Evolutionary conservation across 2,888 invertebrate genomes (phyloP).

Genomic region (Phengaris arion): DNA sequence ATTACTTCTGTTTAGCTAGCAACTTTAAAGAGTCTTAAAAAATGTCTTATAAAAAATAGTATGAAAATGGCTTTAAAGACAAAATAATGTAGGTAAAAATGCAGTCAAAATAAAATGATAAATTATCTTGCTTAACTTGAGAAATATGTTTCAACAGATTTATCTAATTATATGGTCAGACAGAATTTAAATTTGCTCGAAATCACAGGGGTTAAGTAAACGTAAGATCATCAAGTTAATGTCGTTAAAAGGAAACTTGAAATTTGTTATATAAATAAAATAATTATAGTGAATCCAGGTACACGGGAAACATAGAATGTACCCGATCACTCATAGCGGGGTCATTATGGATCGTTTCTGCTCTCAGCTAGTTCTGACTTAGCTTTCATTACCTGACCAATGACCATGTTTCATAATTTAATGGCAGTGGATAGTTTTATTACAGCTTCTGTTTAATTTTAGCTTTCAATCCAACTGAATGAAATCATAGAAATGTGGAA

Average conservation of each 20-base stretch:
- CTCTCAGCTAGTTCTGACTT: constrained; percentile 44
- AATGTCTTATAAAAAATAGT: too few relatives aligned
- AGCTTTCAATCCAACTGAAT: constrained; percentile 28
- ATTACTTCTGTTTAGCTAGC: too few relatives aligned
- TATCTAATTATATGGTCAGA: not conserved
- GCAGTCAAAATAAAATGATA: not conserved
- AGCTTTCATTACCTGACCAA: constrained; percentile 41
- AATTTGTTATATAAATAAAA: constrained; percentile 69
- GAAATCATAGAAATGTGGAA: too few relatives aligned
- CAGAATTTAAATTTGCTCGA: constrained; percentile 1
- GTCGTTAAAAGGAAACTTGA: constrained; percentile 50
- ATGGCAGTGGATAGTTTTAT: constrained; percentile 33
- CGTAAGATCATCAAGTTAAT: constrained; percentile 6
- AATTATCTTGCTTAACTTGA: not conserved
- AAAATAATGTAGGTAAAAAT: not conserved
- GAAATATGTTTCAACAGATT: not conserved
- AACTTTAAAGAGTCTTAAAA: too few relatives aligned
- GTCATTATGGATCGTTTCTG: constrained; percentile 42
- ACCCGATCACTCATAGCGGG: constrained; percentile 53
- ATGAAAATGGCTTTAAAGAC: too few relatives aligned
- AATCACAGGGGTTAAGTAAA: constrained; percentile 2
- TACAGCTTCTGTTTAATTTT: constrained; percentile 30
- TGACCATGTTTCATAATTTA: constrained; percentile 38
- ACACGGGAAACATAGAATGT: constrained; percentile 58
- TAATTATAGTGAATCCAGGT: constrained; percentile 58